Percentiles rank a stretch among this genome's conserved stretches.
Evolutionary conservation across 2,113 vertebrate species (phyloP).

Genomic region (Ammodramus savannarum): DNA sequence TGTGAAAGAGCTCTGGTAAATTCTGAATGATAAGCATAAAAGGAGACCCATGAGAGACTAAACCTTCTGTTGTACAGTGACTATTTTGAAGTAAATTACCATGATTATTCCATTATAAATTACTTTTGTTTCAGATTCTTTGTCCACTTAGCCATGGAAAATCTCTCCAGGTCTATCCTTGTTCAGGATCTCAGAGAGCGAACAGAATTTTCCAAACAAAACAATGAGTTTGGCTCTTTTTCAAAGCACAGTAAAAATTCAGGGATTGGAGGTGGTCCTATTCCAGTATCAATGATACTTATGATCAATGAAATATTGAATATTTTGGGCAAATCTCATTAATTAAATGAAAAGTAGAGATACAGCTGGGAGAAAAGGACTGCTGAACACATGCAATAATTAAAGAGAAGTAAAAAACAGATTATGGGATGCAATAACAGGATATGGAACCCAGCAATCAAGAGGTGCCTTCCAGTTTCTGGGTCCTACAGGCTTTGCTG

Average conservation of each 20-base stretch:
- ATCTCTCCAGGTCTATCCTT: not conserved
- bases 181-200: not conserved
- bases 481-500: not conserved
- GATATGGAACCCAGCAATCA: not conserved
- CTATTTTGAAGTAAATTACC: constrained; percentile 31
- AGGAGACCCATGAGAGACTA: not conserved
- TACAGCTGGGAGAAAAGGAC: not conserved
- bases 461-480: not conserved
- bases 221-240: not conserved
- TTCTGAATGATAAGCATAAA: constrained; percentile 54
- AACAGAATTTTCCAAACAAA: constrained; percentile 23
- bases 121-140: constrained; percentile 14
- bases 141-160: constrained; percentile 31
- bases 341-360: not conserved
- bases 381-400: not conserved
- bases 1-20: constrained; percentile 25
- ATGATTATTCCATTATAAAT: constrained; percentile 38
- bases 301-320: not conserved
- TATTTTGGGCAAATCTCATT: not conserved
- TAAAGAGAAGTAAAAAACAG: not conserved
- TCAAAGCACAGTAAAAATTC: not conserved
- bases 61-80: not conserved
- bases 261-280: not conserved
- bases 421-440: not conserved
- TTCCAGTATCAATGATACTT: not conserved